phyloP scores from a whole-genome alignment of 2,113 vertebrate genomes.

The Strigops habroptila region DNA sequence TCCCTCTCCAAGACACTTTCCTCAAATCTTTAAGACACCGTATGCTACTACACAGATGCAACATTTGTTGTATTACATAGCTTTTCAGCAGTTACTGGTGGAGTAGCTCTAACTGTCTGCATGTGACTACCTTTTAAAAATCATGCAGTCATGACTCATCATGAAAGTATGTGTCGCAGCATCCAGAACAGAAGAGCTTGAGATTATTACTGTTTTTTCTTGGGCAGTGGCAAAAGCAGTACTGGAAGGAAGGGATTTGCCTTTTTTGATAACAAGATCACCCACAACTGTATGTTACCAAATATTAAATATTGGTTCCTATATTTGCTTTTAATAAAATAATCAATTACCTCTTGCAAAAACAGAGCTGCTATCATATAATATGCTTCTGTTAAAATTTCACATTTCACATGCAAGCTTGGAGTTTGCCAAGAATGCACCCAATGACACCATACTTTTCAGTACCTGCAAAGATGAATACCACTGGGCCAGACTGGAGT shows the following conservation, averaged over 20 bases:
- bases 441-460: background rate
- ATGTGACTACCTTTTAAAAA: slow-evolving; percentile 50
- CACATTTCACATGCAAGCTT: background rate
- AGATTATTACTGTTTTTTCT: background rate
- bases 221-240: background rate
- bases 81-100: background rate
- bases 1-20: background rate
- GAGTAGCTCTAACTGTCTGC: background rate
- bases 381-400: background rate
- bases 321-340: background rate
- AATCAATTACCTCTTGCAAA: background rate
- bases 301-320: background rate
- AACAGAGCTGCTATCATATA: background rate
- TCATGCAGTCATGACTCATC: slow-evolving; percentile 51
- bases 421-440: background rate
- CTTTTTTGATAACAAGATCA: background rate
- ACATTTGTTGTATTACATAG: background rate
- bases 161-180: background rate
- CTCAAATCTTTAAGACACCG: background rate
- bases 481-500: background rate
- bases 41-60: background rate
- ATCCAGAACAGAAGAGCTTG: background rate
- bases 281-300: background rate
- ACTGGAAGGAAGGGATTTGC: background rate
- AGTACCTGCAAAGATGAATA: background rate